Evolutionary conservation across 2,797 vertebrate genomes (phyloP), one percentile per base, ranked within the genome.

Genomic region (Orientallactaga sibirica): DNA sequence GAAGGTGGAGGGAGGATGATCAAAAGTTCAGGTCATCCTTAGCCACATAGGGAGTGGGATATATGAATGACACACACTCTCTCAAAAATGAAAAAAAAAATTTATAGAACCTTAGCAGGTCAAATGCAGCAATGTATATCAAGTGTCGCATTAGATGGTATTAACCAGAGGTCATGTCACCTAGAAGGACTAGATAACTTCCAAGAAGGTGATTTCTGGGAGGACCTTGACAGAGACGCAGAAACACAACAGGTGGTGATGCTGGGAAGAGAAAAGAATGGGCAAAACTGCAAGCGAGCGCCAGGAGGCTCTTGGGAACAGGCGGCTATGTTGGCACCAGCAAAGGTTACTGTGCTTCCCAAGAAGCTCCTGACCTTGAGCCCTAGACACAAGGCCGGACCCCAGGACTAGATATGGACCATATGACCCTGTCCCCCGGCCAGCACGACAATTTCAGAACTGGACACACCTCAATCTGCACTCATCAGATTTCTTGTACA

Each of bases 181-280:
- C 3, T 29, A 37, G 6, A 24, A 88, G 22, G 20, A 67, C 48
- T 58, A 79, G 27, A 77, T 33, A 73, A 43, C 11, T 62, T 61
- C 83, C 25, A 71, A 88, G 68, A 80, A 87, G 68, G 58, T 90
- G 78, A 76, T 43, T 94, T 86, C 62, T 80, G 55, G 61, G n/a
- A 12, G 62, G 74, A 14, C 24, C 7, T 1, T 11, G 64, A n/a
- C 2, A 76, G 29, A 55, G 33, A 48, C 80, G 67, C 24, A 66
- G 43, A 48, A 86, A 48, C 64, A 70, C 37, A 61, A 61, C 0
- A 55, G 52, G 27, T 66, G 29, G 27, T 29, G 9, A 81, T 19
- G 48, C 1, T 11, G 55, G 64, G 64, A 27, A 86, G 52, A 88
- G 66, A 37, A 84, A 87, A 80, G 0, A 33, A 16, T 41, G 77